A percentile compares a stretch with the other conserved stretches of the same genome.
Evolutionary conservation across 2,797 vertebrate species (phyloP).

Genomic region (Echiichthys vipera): DNA sequence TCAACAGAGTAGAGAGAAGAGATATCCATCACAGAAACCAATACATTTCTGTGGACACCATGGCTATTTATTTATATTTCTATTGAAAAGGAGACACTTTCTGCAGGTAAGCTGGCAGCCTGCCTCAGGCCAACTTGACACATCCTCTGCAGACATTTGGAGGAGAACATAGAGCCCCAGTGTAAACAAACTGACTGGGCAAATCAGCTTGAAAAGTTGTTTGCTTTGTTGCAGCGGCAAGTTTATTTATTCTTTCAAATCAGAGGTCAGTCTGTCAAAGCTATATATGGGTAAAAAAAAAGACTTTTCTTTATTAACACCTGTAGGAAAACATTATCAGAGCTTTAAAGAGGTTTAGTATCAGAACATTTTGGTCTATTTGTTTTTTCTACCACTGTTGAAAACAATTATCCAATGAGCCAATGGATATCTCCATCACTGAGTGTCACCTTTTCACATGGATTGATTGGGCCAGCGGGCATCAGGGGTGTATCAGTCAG

Average conservation of each 20-base stretch:
- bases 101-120: conserved; percentile 75
- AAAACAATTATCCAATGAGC: conserved; percentile 1
- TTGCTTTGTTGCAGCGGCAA: conserved; percentile 37
- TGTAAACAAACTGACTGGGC: conserved; percentile 74
- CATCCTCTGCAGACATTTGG: conserved; percentile 76
- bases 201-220: conserved; percentile 63
- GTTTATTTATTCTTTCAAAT: conserved; percentile 38
- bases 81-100: conserved; percentile 70
- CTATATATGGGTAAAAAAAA: conserved; percentile 9
- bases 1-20: conserved; percentile 56
- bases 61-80: conserved; percentile 81
- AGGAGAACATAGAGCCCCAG: conserved; percentile 59
- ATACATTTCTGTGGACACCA: conserved; percentile 61
- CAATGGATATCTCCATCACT: background rate
- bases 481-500: no score
- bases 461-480: no score
- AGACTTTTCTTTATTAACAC: background rate
- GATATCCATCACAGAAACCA: conserved; percentile 74
- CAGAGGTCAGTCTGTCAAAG: conserved; percentile 18
- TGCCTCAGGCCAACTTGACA: conserved; percentile 73
- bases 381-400: background rate
- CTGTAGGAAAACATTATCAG: background rate
- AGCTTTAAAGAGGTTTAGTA: background rate
- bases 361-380: background rate
- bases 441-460: no score